Evolutionary conservation across 2,888 invertebrate species (phyloP).

Genomic region (Lasioglossum villosulum): DNA sequence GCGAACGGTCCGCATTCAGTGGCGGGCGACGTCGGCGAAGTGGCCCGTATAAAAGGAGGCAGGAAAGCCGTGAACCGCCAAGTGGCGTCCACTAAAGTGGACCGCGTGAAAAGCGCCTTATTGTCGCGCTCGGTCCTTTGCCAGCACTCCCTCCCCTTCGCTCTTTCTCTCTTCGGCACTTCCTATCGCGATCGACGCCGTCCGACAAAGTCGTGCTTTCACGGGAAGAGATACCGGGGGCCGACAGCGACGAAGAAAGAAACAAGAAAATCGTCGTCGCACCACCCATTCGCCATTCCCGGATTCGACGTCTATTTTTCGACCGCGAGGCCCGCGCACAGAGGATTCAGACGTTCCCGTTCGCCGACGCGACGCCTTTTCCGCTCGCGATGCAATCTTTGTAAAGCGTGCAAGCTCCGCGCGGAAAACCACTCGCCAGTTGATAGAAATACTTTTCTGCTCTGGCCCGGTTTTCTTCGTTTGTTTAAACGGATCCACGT

Average conservation of each 20-base stretch:
- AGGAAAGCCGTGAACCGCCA: slow-evolving; percentile 50
- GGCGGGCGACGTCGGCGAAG: slow-evolving; percentile 28
- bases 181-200: slow-evolving; percentile 58
- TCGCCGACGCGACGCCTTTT: neutral
- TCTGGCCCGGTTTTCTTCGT: neutral
- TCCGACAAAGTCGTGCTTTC: slow-evolving; percentile 38
- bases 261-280: slow-evolving; percentile 15
- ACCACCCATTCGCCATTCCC: neutral
- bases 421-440: neutral
- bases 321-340: neutral
- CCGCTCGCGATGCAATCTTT: neutral
- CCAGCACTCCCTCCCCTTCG: neutral
- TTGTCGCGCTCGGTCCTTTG: slow-evolving; percentile 49
- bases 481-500: neutral
- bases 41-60: slow-evolving; percentile 53
- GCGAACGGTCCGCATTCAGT: slow-evolving; percentile 43
- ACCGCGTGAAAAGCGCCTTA: slow-evolving; percentile 59
- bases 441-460: neutral
- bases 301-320: slow-evolving; percentile 10
- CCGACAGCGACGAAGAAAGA: neutral
- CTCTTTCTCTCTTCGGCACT: slow-evolving; percentile 2
- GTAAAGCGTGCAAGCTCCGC: neutral
- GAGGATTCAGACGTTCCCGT: neutral
- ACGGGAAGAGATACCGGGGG: neutral
- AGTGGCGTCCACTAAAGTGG: slow-evolving; percentile 59